Evolutionary conservation across 2,113 vertebrate species (phyloP).

Genomic region (Gobius niger): DNA sequence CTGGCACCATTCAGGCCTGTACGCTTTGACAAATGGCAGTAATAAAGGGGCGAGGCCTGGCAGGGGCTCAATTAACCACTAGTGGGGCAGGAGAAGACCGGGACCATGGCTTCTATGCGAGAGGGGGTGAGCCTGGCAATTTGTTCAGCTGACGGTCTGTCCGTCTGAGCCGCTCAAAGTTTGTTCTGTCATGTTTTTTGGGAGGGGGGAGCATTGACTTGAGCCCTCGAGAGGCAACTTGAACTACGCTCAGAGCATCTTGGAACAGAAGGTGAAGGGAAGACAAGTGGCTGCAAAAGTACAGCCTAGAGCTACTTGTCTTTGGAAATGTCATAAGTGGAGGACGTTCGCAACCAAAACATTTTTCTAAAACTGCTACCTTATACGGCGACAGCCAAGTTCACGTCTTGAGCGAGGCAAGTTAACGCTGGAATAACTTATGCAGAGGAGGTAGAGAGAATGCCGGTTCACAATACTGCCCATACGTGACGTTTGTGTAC

Average conservation of each 20-base stretch:
- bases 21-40: constrained; percentile 76
- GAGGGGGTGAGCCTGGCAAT: constrained; percentile 59
- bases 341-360: constrained; percentile 40
- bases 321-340: not conserved
- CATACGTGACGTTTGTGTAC: constrained; percentile 79
- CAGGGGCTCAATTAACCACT: constrained; percentile 76
- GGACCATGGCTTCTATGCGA: constrained; percentile 60
- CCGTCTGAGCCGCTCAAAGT: constrained; percentile 38
- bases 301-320: not conserved
- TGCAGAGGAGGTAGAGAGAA: constrained; percentile 72
- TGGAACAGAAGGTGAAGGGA: constrained; percentile 17
- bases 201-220: constrained; percentile 33
- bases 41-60: constrained; percentile 75
- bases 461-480: constrained; percentile 64
- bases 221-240: constrained; percentile 33
- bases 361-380: constrained; percentile 39
- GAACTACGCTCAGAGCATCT: constrained; percentile 17
- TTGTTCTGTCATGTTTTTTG: constrained; percentile 42
- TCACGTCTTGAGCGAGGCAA: constrained; percentile 45
- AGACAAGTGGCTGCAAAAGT: constrained; percentile 14
- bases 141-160: constrained; percentile 72
- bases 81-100: constrained; percentile 57
- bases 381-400: constrained; percentile 51
- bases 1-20: constrained; percentile 71
- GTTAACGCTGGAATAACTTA: constrained; percentile 43